A percentile compares a stretch with the other conserved stretches of the same genome.
Conservation (phyloP, 2,797 vertebrate genomes). For the Peromyscus melanophrys region DNA sequence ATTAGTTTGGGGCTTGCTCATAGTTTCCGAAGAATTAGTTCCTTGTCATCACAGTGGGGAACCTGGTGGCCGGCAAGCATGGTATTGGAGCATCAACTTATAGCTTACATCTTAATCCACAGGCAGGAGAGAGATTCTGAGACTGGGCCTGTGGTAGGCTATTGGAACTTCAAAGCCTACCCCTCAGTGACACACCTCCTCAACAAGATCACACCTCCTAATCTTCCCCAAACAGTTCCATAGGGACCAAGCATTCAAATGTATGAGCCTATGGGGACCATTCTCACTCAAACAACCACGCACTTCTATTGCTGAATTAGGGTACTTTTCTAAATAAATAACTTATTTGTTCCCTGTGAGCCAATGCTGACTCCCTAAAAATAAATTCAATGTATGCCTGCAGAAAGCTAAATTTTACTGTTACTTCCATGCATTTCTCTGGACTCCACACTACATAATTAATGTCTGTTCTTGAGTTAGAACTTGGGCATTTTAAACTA, state of each 20-base stretch:
- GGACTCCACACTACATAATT: conserved; percentile 24
- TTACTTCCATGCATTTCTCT: not conserved
- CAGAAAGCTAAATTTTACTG: not conserved
- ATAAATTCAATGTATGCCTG: not conserved
- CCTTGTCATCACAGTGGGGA: not conserved
- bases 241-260: not conserved
- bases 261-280: too few species aligned
- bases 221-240: not conserved
- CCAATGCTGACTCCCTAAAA: conserved; percentile 54
- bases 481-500: conserved; percentile 61
- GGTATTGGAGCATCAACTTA: not conserved
- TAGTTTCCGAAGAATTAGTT: not conserved
- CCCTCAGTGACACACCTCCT: not conserved
- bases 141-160: too few species aligned
- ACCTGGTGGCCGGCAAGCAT: not conserved
- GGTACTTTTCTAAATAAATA: not conserved
- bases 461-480: conserved; percentile 67
- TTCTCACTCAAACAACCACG: not conserved
- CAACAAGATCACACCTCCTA: not conserved
- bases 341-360: not conserved
- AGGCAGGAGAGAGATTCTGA: not conserved
- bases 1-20: not conserved
- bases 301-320: not conserved
- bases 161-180: not conserved
- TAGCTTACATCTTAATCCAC: not conserved